phyloP scores from a whole-genome alignment of 2,888 invertebrate genomes.

The Allophyes oxyacanthae region DNA sequence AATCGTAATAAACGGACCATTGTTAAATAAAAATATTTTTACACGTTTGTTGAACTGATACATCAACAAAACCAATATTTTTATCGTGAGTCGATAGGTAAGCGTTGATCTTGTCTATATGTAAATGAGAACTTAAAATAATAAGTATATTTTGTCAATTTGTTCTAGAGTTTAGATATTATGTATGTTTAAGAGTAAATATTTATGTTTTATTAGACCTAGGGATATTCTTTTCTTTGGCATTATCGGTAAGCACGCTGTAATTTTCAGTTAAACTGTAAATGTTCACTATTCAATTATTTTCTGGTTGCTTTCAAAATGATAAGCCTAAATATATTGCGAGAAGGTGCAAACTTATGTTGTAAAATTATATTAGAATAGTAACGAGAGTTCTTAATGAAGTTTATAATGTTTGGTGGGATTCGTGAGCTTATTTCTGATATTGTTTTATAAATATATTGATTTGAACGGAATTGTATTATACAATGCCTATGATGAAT shows the following conservation, averaged over 20 bases:
- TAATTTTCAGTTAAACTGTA: conserved; percentile 63
- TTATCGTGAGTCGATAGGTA: conserved; percentile 66
- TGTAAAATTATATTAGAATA: conserved; percentile 46
- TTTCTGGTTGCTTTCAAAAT: conserved; percentile 29
- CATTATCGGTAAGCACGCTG: conserved; percentile 58
- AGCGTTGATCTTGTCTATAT: conserved; percentile 78
- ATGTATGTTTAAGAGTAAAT: conserved; percentile 69
- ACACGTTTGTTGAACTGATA: conserved; percentile 71
- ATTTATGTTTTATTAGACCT: conserved; percentile 69
- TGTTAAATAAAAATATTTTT: conserved; percentile 84
- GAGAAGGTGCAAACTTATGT: conserved; percentile 49
- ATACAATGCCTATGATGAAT: conserved; percentile 57
- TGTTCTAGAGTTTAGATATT: conserved; percentile 76
- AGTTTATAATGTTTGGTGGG: conserved; percentile 41
- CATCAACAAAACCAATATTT: conserved; percentile 71
- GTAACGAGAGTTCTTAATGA: conserved; percentile 43
- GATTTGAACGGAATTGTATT: conserved; percentile 57
- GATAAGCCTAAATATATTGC: conserved; percentile 44
- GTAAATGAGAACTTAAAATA: conserved; percentile 75
- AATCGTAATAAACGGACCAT: conserved; percentile 84
- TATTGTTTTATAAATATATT: conserved; percentile 48
- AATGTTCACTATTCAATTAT: conserved; percentile 40
- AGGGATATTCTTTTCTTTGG: conserved; percentile 56
- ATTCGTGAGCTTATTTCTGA: conserved; percentile 58
- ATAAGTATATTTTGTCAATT: conserved; percentile 85